Evolutionary conservation across 2,888 invertebrate genomes (phyloP).

Genomic region (Merodon equestris): DNA sequence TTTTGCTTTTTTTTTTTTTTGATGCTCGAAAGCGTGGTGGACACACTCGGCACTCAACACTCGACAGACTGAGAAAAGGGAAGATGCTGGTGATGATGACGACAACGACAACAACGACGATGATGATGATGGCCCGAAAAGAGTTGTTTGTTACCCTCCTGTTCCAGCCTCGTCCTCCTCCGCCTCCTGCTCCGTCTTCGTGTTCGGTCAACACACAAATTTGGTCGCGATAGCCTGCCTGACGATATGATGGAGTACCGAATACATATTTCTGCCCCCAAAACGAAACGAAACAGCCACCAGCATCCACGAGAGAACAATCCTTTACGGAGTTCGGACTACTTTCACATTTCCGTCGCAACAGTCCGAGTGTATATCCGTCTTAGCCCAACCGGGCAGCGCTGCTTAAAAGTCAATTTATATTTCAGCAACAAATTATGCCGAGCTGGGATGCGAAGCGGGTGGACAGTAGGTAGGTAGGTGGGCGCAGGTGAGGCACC

Average conservation of each 20-base stretch:
- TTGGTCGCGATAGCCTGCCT: constrained; percentile 62
- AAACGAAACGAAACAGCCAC: constrained; percentile 26
- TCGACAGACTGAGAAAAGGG: constrained; percentile 26
- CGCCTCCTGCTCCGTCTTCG: too few relatives aligned
- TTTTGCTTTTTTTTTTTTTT: too few relatives aligned
- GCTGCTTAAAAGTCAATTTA: constrained; percentile 66
- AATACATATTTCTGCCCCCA: constrained; percentile 37
- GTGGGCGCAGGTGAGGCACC: constrained; percentile 30
- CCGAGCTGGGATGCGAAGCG: constrained; percentile 14
- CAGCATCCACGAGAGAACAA: constrained; percentile 1
- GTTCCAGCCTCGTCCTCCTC: constrained; percentile 8
- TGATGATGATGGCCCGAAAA: constrained; percentile 51
- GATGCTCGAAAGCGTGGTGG: too few relatives aligned
- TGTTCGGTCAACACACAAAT: constrained; percentile 15
- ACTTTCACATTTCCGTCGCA: constrained; percentile 63
- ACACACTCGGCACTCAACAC: constrained; percentile 33
- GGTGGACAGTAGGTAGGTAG: constrained; percentile 40
- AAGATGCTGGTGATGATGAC: constrained; percentile 40
- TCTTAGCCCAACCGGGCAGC: background rate
- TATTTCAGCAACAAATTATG: constrained; percentile 67
- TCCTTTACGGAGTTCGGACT: constrained; percentile 14
- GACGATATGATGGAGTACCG: constrained; percentile 68
- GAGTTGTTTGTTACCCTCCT: constrained; percentile 44
- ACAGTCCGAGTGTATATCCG: constrained; percentile 29
- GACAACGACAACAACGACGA: constrained; percentile 45